Evolutionary conservation across 2,888 invertebrate species (phyloP).

Genomic region (Gymnosoma rotundatum): DNA sequence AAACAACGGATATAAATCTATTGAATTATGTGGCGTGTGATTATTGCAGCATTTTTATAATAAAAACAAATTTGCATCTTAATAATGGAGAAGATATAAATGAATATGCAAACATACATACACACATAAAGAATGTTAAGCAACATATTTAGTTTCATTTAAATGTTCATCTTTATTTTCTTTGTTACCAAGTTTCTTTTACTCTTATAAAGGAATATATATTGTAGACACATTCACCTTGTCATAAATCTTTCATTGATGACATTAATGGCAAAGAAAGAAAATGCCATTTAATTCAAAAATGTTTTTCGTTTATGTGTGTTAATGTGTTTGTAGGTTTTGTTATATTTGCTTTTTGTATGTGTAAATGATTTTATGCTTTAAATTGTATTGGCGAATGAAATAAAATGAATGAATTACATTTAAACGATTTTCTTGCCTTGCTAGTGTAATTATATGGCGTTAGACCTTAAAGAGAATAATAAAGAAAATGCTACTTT

Average conservation of each 20-base stretch:
- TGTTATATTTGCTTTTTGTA: constrained; percentile 14
- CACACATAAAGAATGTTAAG: neutral
- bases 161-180: neutral
- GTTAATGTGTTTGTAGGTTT: neutral
- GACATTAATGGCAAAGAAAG: constrained; percentile 70
- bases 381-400: neutral
- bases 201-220: constrained; percentile 53
- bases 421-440: neutral
- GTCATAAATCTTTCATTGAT: constrained; percentile 77
- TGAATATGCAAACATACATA: neutral
- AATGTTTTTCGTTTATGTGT: constrained; percentile 32
- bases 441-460: no score
- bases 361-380: neutral
- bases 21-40: constrained; percentile 58
- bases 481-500: no score
- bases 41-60: constrained; percentile 67
- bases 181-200: neutral
- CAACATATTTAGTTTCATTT: neutral
- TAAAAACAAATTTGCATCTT: constrained; percentile 53
- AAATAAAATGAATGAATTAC: neutral
- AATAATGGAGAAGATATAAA: constrained; percentile 34
- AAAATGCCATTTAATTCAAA: constrained; percentile 65
- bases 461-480: no score
- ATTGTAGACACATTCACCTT: constrained; percentile 75
- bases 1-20: constrained; percentile 55